Percentiles rank a stretch among this genome's conserved stretches.
Evolutionary conservation across 2,888 invertebrate genomes (phyloP).

Genomic region (Trissoscelio sp.): DNA sequence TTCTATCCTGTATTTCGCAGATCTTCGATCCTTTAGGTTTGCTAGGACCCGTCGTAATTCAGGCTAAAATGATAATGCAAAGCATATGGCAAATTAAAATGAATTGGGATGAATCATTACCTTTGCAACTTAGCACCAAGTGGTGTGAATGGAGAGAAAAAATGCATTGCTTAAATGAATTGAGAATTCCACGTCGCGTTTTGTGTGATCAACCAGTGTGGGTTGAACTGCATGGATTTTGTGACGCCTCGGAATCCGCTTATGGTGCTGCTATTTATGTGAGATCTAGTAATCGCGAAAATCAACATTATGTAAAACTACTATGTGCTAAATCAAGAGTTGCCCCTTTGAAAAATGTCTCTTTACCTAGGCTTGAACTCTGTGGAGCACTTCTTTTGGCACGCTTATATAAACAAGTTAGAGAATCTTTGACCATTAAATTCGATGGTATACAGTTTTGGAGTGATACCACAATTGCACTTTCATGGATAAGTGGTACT

Average conservation of each 20-base stretch:
- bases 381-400: not conserved
- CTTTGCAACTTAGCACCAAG: not conserved
- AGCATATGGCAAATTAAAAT: slow-evolving; percentile 12
- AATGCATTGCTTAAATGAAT: not conserved
- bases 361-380: not conserved
- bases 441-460: slow-evolving; percentile 52
- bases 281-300: not conserved
- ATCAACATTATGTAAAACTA: not conserved
- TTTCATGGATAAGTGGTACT: slow-evolving; percentile 68
- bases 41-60: not conserved
- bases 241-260: slow-evolving; percentile 13
- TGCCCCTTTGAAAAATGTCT: not conserved
- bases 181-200: not conserved
- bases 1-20: not conserved
- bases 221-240: slow-evolving; percentile 69
- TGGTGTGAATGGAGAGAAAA: not conserved
- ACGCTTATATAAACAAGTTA: not conserved
- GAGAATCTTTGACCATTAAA: not conserved
- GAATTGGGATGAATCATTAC: slow-evolving; percentile 18
- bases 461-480: slow-evolving; percentile 69
- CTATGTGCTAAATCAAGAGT: slow-evolving; percentile 1
- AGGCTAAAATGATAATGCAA: slow-evolving; percentile 13
- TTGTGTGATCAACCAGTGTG: not conserved
- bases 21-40: slow-evolving; percentile 24
- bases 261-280: slow-evolving; percentile 9